Percentiles rank a stretch among this genome's conserved stretches.
Conservation (phyloP, 2,888 invertebrate species). For the Listrodromus nycthemerus region DNA sequence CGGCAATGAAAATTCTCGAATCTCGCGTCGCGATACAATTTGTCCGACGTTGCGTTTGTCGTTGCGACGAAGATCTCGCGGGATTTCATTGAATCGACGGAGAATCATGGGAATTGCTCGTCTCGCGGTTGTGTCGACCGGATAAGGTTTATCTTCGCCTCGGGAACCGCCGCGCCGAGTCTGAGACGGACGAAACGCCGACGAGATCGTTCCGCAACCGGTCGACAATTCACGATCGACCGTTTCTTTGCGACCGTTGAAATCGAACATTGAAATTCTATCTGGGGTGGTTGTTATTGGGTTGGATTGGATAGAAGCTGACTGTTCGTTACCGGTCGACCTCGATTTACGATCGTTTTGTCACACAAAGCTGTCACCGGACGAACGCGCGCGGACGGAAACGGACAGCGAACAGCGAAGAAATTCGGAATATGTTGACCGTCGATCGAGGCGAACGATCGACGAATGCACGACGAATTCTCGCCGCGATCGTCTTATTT, state of each 20-base stretch:
- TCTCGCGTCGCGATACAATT: conserved; percentile 3
- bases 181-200: neutral
- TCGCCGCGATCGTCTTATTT: neutral
- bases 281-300: neutral
- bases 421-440: conserved; percentile 14
- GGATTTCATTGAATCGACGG: no score
- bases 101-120: no score
- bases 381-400: neutral
- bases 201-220: neutral
- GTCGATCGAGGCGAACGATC: neutral
- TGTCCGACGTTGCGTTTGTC: neutral
- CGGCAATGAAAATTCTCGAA: neutral
- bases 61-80: neutral
- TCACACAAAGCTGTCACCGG: neutral
- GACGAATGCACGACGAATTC: neutral
- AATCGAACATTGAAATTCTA: conserved; percentile 16
- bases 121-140: conserved; percentile 13
- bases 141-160: conserved; percentile 34
- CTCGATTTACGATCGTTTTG: conserved; percentile 10
- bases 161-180: neutral
- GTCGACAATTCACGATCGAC: neutral
- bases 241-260: conserved; percentile 2
- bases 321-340: neutral
- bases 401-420: conserved; percentile 9
- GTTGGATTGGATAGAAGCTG: no score